Base-by-base conservation (phyloP, 2,113 vertebrate genomes). In the Falcunculus frontatus region DNA sequence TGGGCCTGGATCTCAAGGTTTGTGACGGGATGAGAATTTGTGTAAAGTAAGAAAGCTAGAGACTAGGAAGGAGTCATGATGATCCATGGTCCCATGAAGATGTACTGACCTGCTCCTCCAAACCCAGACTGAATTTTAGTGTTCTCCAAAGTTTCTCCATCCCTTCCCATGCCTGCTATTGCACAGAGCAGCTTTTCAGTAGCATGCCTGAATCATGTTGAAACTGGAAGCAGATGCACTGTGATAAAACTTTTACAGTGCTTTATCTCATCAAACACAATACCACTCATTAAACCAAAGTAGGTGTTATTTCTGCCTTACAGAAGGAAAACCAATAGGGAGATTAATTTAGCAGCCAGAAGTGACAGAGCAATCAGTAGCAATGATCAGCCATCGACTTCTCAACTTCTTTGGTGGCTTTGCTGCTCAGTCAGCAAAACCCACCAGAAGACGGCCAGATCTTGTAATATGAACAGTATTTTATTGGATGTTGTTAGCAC, bases 231-330 rank as follows among this genome's bases (percentile, higher is more conserved):
- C 79, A 92, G 93, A 96, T 75, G 83, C 80, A 73, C 57, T 0
- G 3, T 35, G 80, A 72, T 90, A 87, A 92, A 95, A 95, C 60
- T 89, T 92, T 75, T 65, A 92, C 73, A 64, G 69, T 76, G 67
- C 67, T 87, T 89, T 95, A 89, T 89, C 84, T 84, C 83, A 77
- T 84, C 89, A 93, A 95, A 78, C 77, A 47, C 76, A 87, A 77
- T 22, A 12, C 65, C 37, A 69, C 78, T 83, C 87, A 80, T 90
- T 81, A 97, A 96, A 60, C 44, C 65, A 29, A 90, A 74, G 49
- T 23, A 84, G 72, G 63, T 74, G 76, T 41, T 75, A 78, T 70
- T 88, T 81, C 72, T 72, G 37, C 22, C 84, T 50, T 79, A 72
- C 44, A 84, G 83, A 56, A 92, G 47, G 60, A 74, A 90, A 93